Base-by-base conservation (phyloP, 2,888 invertebrate genomes). In the Homarus gammarus region DNA sequence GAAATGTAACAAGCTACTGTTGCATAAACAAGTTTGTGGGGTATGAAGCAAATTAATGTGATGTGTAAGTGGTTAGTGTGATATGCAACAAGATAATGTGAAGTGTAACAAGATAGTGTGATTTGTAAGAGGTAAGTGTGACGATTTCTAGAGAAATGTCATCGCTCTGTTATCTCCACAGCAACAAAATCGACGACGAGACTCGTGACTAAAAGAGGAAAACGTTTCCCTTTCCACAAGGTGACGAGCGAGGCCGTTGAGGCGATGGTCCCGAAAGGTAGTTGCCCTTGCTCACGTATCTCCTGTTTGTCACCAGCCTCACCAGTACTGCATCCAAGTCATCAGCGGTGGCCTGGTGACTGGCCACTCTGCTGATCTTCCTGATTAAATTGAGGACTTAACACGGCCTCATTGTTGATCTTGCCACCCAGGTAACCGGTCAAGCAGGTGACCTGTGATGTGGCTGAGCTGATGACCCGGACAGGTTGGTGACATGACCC, bases 141-240 rank as follows among this genome's bases (percentile, higher is more conserved):
- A n/a, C n/a, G n/a, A n/a, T n/a, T n/a, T 12, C 49, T 49, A 49
- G 15, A 56, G 15, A 64, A 27, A n/a, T 31, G 27, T 64, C 27
- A 64, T 12, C 64, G 27, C 12, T 40, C 40, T 64, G n/a, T 36
- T 81, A 64, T 61, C n/a, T 38, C 38, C 81, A 68, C 83, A 83
- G 83, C 31, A 22, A 72, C 61, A 68, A 68, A 70, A 18, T 27
- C 83, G 22, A 40, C 49, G 27, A 44, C 49, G 33, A 83, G 49
- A 40, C 18, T 51, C 44, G 33, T 38, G 27, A 31, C 31, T 44
- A 83, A 83, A 83, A 44, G 83, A n/a, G 33, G 70, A 22, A 83
- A 83, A 22, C 22, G 44, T 49, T 83, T 64, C 12, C 83, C 83
- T 83, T 83, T 70, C 72, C 70, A 22, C 31, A 40, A 44, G 31